Evolutionary conservation across 2,113 vertebrate genomes (phyloP).

Genomic region (Brienomyrus longianalis): DNA sequence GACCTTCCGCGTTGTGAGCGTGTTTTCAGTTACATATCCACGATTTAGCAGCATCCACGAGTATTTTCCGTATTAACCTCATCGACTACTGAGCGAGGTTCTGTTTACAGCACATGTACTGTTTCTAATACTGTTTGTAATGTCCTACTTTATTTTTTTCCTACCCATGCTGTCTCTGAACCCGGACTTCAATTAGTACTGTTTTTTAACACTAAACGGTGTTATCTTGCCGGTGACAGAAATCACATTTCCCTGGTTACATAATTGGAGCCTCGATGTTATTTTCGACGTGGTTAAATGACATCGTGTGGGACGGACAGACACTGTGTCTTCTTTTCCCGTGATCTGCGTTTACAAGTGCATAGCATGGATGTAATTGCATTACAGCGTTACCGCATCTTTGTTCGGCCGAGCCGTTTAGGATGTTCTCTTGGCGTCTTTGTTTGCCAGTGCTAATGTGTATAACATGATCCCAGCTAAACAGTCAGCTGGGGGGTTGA

Average conservation of each 20-base stretch:
- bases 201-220: not conserved
- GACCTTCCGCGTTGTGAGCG: not conserved
- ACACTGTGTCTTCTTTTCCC: not conserved
- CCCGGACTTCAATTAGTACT: slow-evolving; percentile 4
- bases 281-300: not conserved
- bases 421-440: not conserved
- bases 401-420: not conserved
- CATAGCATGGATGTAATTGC: slow-evolving; percentile 11
- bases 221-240: not conserved
- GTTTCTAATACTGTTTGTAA: not conserved
- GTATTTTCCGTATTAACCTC: not conserved
- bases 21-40: not conserved
- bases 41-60: not conserved
- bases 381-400: not conserved
- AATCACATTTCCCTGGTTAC: not conserved
- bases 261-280: not conserved
- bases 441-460: slow-evolving; percentile 1
- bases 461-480: not conserved
- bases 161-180: not conserved
- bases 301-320: slow-evolving; percentile 1
- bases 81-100: not conserved
- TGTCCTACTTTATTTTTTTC: not conserved
- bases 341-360: slow-evolving; percentile 7
- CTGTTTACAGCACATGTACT: not conserved
- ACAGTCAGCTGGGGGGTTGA: not conserved